phyloP scores from a whole-genome alignment of 2,888 invertebrate genomes.

The Andrena praecox region DNA sequence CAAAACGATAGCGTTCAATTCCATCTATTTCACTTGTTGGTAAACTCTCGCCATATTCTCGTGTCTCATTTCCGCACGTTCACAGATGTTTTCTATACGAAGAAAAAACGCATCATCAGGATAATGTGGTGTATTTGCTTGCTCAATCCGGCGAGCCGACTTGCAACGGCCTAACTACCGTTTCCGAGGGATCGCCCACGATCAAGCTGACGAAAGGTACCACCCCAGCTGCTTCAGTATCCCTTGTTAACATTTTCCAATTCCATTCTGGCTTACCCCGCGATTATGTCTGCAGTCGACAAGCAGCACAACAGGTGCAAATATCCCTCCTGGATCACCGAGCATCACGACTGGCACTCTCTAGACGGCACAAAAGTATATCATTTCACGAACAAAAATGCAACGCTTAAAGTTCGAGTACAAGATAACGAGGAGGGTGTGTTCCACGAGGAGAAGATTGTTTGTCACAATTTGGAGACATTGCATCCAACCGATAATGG shows the following conservation, averaged over 20 bases:
- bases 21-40: too few species aligned
- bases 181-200: slow-evolving; percentile 91
- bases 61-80: slow-evolving; percentile 55
- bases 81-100: slow-evolving; percentile 92
- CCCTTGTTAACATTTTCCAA: background rate
- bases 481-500: slow-evolving; percentile 77
- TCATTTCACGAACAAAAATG: slow-evolving; percentile 91
- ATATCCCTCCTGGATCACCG: slow-evolving; percentile 92
- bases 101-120: slow-evolving; percentile 82
- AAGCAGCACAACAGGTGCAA: slow-evolving; percentile 91
- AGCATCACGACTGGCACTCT: slow-evolving; percentile 93
- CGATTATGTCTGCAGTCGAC: slow-evolving; percentile 86
- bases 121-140: slow-evolving; percentile 88
- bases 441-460: slow-evolving; percentile 82
- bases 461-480: slow-evolving; percentile 81
- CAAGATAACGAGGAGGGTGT: slow-evolving; percentile 81
- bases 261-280: too few species aligned
- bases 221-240: background rate
- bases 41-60: background rate
- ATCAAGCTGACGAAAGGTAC: slow-evolving; percentile 92
- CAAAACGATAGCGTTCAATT: background rate
- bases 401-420: slow-evolving; percentile 88
- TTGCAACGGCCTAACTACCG: slow-evolving; percentile 91
- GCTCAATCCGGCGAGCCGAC: slow-evolving; percentile 93
- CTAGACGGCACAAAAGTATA: slow-evolving; percentile 90